Conservation (phyloP, 2,113 vertebrate genomes). For the Alaudala cheleensis region DNA sequence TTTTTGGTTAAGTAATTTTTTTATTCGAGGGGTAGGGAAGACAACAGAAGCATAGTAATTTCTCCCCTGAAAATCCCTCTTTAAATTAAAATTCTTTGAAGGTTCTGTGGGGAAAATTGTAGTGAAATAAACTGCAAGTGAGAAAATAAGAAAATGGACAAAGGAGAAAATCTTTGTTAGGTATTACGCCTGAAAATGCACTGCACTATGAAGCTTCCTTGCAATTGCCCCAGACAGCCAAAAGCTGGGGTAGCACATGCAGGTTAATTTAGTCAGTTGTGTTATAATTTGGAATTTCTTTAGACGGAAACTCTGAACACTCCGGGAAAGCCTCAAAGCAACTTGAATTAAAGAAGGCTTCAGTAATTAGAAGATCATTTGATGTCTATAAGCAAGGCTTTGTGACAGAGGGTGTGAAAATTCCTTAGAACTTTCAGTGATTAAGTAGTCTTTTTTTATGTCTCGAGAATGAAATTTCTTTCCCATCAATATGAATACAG, state of each 20-base stretch:
- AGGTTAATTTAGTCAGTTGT: not conserved
- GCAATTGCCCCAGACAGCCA: not conserved
- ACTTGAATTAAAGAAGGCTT: not conserved
- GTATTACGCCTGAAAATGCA: not conserved
- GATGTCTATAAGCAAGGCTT: not conserved
- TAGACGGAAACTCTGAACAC: not conserved
- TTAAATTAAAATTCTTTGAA: not conserved
- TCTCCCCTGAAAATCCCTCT: not conserved
- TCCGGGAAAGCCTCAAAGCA: not conserved
- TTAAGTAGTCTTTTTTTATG: not conserved
- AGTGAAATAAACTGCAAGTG: not conserved
- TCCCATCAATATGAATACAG: not conserved
- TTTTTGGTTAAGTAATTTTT: not conserved
- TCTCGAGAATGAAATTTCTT: not conserved
- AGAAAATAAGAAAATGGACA: not conserved
- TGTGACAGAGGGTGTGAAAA: not conserved
- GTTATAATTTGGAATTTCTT: not conserved
- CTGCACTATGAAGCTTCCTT: not conserved
- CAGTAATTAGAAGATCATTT: not conserved
- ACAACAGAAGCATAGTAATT: not conserved
- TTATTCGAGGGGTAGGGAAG: rapidly evolving
- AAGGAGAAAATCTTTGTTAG: not conserved
- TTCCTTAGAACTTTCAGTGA: not conserved
- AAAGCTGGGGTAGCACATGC: not conserved
- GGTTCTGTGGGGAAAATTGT: not conserved